A percentile compares a stretch with the other conserved stretches of the same genome.
Conservation (phyloP, 2,113 vertebrate genomes). For the Semnopithecus entellus region DNA sequence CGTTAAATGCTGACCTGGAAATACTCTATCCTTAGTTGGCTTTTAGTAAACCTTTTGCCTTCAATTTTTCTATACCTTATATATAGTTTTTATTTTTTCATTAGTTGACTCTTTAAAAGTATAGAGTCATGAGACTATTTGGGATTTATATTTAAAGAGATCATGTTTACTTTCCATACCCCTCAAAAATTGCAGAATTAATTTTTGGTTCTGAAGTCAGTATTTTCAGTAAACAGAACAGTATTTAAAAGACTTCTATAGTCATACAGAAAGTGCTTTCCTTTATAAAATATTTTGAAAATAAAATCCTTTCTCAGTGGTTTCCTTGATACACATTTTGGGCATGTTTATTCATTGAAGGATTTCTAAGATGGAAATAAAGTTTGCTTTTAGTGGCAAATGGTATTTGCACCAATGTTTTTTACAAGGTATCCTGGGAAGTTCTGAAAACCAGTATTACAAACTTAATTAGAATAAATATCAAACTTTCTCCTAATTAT, state of each 20-base stretch:
- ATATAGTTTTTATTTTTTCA: conserved; percentile 28
- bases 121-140: not conserved
- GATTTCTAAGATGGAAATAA: conserved; percentile 77
- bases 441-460: conserved; percentile 64
- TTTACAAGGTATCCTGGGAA: conserved; percentile 73
- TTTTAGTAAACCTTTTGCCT: conserved; percentile 54
- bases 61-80: conserved; percentile 24
- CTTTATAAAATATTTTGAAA: conserved; percentile 56
- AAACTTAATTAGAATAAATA: conserved; percentile 58
- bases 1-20: conserved; percentile 75
- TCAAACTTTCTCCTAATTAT: conserved; percentile 74
- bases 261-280: conserved; percentile 43
- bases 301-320: not conserved
- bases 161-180: conserved; percentile 66
- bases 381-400: conserved; percentile 80
- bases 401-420: conserved; percentile 64
- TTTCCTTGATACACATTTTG: not conserved
- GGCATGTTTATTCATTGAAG: conserved; percentile 65
- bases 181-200: conserved; percentile 72
- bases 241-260: conserved; percentile 58
- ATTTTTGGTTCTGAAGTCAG: conserved; percentile 59
- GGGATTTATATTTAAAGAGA: conserved; percentile 46
- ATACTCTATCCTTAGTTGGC: conserved; percentile 69
- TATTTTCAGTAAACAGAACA: conserved; percentile 66
- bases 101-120: conserved; percentile 38